A percentile compares a stretch with the other conserved stretches of the same genome.
Conservation (phyloP, 2,888 invertebrate genomes). For the Morpho helenor region DNA sequence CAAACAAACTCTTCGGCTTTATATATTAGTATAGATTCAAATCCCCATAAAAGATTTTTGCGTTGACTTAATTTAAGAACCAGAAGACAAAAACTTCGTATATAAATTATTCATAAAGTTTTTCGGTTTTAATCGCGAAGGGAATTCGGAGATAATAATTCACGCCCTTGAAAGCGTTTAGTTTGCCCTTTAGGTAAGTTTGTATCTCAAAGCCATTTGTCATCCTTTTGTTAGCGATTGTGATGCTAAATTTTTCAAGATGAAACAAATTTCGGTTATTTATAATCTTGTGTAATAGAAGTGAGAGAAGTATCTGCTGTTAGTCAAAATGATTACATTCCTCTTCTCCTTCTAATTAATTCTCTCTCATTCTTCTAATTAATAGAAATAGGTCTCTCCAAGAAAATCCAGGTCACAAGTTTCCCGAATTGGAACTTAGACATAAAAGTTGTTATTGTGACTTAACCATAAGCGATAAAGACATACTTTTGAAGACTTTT, state of each 20-base stretch:
- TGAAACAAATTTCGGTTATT: slow-evolving; percentile 76
- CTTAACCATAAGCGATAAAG: too few relatives aligned
- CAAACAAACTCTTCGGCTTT: too few relatives aligned
- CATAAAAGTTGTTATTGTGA: too few relatives aligned
- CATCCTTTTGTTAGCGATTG: slow-evolving; percentile 72
- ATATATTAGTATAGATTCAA: too few relatives aligned
- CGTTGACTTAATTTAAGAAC: too few relatives aligned
- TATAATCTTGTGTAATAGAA: slow-evolving; percentile 72
- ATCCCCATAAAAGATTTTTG: too few relatives aligned
- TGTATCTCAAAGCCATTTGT: slow-evolving; percentile 71
- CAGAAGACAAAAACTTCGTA: slow-evolving; percentile 13
- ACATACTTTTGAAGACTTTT: too few relatives aligned
- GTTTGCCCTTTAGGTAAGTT: slow-evolving; percentile 60
- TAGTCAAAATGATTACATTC: slow-evolving; percentile 23
- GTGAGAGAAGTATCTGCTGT: slow-evolving; percentile 34
- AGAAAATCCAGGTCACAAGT: too few relatives aligned
- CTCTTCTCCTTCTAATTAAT: too few relatives aligned
- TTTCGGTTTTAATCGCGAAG: slow-evolving; percentile 38
- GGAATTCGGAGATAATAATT: slow-evolving; percentile 35
- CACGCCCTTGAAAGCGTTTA: slow-evolving; percentile 5
- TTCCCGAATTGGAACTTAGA: too few relatives aligned
- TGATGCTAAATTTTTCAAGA: slow-evolving; percentile 63
- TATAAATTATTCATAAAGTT: slow-evolving; percentile 21
- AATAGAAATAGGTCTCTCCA: too few relatives aligned
- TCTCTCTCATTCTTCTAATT: too few relatives aligned